Conservation (phyloP, 2,797 vertebrate genomes). For the Lepidocolaptes lacrymiger region DNA sequence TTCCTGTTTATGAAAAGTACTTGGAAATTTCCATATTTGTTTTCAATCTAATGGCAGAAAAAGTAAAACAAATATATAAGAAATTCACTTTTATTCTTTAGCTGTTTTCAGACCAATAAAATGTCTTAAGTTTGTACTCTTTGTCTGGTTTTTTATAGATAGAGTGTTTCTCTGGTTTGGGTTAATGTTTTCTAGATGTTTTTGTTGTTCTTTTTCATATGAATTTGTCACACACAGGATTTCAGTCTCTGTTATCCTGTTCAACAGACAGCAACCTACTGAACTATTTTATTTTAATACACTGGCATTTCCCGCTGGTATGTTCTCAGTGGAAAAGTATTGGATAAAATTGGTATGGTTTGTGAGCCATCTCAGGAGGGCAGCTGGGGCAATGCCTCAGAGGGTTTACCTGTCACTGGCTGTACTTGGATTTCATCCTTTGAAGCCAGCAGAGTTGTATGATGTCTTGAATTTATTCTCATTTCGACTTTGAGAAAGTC, state of each 20-base stretch:
- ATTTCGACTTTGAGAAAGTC: neutral
- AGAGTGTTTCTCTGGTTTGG: neutral
- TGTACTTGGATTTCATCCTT: neutral
- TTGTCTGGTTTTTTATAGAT: neutral
- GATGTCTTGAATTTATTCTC: neutral
- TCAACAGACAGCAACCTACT: neutral
- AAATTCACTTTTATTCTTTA: neutral
- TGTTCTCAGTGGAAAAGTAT: neutral
- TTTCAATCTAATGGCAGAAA: neutral
- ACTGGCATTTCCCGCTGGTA: neutral
- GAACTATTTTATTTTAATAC: neutral
- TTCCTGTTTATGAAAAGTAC: neutral
- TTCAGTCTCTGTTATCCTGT: neutral
- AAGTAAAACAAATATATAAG: neutral
- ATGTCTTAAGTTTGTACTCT: neutral
- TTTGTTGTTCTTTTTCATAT: neutral
- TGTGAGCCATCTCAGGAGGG: neutral
- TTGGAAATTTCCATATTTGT: neutral
- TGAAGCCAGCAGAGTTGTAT: neutral
- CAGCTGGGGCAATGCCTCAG: accelerated
- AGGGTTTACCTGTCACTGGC: neutral
- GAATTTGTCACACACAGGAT: neutral
- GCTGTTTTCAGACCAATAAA: neutral
- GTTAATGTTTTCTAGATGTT: neutral
- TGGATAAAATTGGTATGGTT: neutral